A percentile compares a stretch with the other conserved stretches of the same genome.
These are phyloP conservation scores for Otus sunia DNA, from an alignment of 2,113 vertebrate species.

Conservation along the genomic window DNA sequence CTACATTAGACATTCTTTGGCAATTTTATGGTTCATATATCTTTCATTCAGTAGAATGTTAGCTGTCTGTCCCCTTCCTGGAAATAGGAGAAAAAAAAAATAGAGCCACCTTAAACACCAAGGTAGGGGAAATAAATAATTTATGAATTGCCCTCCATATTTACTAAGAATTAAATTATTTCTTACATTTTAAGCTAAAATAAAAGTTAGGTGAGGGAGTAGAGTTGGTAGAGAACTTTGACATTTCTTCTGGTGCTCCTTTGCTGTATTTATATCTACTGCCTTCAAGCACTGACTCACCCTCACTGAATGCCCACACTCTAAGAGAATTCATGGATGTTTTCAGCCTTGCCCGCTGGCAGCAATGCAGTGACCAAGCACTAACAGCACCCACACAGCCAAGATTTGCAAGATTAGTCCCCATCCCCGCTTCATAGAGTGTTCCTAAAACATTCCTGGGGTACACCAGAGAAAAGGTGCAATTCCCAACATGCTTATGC, in stretches of 20 bases:
- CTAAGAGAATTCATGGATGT: background rate
- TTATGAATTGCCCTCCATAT: background rate
- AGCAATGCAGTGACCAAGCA: background rate
- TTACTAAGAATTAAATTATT: constrained; percentile 30
- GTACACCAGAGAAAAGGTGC: background rate
- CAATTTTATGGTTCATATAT: constrained; percentile 25
- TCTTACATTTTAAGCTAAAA: constrained; percentile 20
- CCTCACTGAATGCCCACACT: background rate
- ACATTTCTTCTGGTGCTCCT: background rate
- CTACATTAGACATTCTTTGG: background rate
- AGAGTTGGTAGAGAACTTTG: background rate
- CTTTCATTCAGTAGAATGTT: constrained; percentile 1
- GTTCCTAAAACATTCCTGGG: background rate
- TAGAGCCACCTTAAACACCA: background rate
- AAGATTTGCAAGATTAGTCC: background rate
- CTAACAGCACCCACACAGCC: background rate
- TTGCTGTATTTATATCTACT: background rate
- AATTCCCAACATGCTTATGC: background rate
- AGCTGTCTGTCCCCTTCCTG: background rate
- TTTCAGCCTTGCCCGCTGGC: background rate
- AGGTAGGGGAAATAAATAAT: constrained; percentile 9
- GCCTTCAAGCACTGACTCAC: background rate
- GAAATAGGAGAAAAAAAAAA: background rate
- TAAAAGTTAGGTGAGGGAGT: background rate
- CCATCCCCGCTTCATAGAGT: background rate